Base-by-base conservation (phyloP, 2,888 invertebrate species). In the Drosophila incognita region DNA sequence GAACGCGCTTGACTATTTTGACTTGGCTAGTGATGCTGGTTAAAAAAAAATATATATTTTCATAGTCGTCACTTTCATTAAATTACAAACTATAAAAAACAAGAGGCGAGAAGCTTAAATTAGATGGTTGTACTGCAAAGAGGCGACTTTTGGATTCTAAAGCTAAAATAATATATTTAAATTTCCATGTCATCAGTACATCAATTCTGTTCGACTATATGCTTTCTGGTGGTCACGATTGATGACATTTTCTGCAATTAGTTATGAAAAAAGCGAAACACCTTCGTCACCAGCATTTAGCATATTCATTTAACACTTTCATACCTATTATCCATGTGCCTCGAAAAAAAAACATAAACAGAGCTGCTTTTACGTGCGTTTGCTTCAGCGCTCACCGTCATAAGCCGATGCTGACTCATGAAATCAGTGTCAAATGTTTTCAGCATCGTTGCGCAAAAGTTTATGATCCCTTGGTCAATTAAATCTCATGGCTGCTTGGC, bases 381-480 rank as follows among this genome's bases (percentile, higher is more conserved):
- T 65, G n/a, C 21, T 36, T 21, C 40, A 61, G 27, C 21, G 51
- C 13, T 27, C 24, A 48, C 53, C 33, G 58, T 51, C 42, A 58
- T 40, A 52, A 35, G 66, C 62, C 85, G 82, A 82, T 81, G 91
- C 90, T 91, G 92, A 92, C 89, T 91, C 88, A 90, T 86, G 87
- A 89, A 91, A 91, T 92, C 91, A 91, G 91, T 88, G 91, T 92
- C 91, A 90, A 91, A 91, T 87, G 87, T 82, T 91, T 90, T 90
- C 87, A 83, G 91, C 91, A 83, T 92, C 90, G 92, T 90, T 91
- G 92, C 79, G 77, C 88, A 87, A 85, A 90, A 90, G 83, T 91
- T 92, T 91, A 92, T 91, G 91, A 91, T 92, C 83, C 91, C 89
- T 87, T 89, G 90, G 92, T 93, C 92, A 93, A 92, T 93, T 93